These are phyloP conservation scores for Babylonia areolata DNA, from an alignment of 1,140 invertebrate species.

Conservation along the genomic window DNA sequence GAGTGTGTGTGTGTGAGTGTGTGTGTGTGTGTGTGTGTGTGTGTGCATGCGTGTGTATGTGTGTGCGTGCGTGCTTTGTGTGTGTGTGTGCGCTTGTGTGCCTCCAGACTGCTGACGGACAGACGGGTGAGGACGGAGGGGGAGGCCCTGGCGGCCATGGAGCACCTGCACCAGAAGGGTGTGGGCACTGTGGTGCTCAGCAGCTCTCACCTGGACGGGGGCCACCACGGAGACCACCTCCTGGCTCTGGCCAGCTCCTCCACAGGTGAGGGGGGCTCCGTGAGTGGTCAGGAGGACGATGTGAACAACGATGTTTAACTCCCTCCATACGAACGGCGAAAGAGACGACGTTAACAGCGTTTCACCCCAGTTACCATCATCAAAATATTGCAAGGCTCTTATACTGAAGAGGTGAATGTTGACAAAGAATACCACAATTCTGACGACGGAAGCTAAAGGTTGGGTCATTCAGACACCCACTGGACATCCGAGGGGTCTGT, in stretches of 20 bases:
- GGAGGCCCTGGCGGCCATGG: conserved; percentile 85
- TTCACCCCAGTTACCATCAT: too few species aligned
- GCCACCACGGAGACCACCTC: conserved; percentile 77
- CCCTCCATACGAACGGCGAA: too few species aligned
- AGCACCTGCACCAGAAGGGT: conserved; percentile 87
- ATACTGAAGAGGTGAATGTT: too few species aligned
- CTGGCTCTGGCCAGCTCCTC: conserved; percentile 83
- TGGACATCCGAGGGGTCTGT: too few species aligned
- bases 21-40: too few species aligned
- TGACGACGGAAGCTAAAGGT: too few species aligned
- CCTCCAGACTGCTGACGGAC: conserved; percentile 84
- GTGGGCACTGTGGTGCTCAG: conserved; percentile 91
- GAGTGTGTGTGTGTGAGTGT: background rate
- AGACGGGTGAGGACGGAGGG: conserved; percentile 82
- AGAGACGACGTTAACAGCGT: too few species aligned
- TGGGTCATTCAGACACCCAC: too few species aligned
- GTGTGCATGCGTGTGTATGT: too few species aligned
- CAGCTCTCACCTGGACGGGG: conserved; percentile 85
- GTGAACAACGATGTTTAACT: too few species aligned
- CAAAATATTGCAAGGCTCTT: too few species aligned
- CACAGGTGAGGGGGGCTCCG: conserved; percentile 59
- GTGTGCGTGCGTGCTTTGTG: background rate
- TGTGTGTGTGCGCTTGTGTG: background rate
- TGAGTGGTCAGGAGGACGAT: background rate
- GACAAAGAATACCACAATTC: too few species aligned